Evolutionary conservation across 2,113 vertebrate species (phyloP).

Genomic region (Sphyrna mokarran): DNA sequence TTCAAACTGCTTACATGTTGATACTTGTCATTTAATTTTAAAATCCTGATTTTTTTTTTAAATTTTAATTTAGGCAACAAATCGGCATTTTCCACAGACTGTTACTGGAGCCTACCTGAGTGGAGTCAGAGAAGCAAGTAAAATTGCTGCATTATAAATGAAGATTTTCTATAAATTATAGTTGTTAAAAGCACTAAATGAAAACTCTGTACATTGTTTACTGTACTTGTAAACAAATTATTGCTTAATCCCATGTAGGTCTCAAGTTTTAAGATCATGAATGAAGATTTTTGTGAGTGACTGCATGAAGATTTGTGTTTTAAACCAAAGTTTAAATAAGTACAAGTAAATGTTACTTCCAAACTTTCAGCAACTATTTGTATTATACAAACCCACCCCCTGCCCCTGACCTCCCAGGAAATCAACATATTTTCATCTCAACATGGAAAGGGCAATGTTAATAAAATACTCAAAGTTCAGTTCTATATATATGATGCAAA

Average conservation of each 20-base stretch:
- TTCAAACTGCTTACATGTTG: not conserved
- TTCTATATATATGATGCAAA: not conserved
- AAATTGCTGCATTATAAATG: slow-evolving; percentile 80
- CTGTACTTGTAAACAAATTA: slow-evolving; percentile 21
- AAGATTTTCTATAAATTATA: slow-evolving; percentile 17
- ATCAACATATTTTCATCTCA: not conserved
- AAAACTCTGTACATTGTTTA: slow-evolving; percentile 9
- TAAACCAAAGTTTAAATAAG: not conserved
- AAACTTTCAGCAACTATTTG: not conserved
- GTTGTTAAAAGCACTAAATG: not conserved
- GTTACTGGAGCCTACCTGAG: slow-evolving; percentile 95
- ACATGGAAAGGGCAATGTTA: not conserved
- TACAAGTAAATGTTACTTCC: not conserved
- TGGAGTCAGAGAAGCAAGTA: slow-evolving; percentile 93
- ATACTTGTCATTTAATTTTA: not conserved
- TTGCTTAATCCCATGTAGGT: not conserved
- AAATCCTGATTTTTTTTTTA: not conserved
- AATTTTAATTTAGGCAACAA: slow-evolving; percentile 71
- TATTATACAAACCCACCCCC: not conserved
- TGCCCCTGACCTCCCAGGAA: not conserved
- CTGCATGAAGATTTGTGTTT: not conserved
- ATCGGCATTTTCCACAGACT: slow-evolving; percentile 94
- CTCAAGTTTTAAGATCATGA: not conserved
- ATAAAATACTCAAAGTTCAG: not conserved
- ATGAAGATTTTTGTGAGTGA: not conserved